phyloP scores from a whole-genome alignment of 2,113 vertebrate genomes.

The Scortum barcoo region DNA sequence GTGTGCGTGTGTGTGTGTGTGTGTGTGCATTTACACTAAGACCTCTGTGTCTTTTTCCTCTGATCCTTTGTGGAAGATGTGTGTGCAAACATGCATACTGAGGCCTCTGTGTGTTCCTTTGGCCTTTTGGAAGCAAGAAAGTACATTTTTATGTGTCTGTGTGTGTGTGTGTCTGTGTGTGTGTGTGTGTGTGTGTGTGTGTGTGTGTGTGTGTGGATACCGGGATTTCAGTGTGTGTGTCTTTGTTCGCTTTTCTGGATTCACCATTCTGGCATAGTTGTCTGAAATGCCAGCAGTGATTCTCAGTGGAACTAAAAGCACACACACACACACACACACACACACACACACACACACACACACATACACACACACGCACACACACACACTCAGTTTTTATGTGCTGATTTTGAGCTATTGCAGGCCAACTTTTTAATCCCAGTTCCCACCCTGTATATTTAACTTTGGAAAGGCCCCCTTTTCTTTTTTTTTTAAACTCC shows the following conservation, averaged over 20 bases:
- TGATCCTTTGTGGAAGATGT: slow-evolving; percentile 6
- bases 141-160: background rate
- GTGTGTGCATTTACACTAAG: background rate
- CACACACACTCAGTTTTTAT: background rate
- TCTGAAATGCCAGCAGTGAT: slow-evolving; percentile 68
- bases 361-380: slow-evolving; percentile 21
- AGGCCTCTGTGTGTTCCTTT: background rate
- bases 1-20: background rate
- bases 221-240: slow-evolving; percentile 27
- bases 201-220: background rate
- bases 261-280: slow-evolving; percentile 47
- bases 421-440: background rate
- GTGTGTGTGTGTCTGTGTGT: slow-evolving; percentile 25
- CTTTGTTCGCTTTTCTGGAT: slow-evolving; percentile 42
- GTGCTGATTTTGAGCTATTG: background rate
- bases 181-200: slow-evolving; percentile 5
- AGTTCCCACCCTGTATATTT: slow-evolving; percentile 31
- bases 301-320: slow-evolving; percentile 45
- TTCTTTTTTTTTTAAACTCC: background rate
- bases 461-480: background rate
- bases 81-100: background rate
- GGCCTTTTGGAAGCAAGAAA: background rate
- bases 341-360: slow-evolving; percentile 20
- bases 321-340: slow-evolving; percentile 20
- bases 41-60: background rate